These are phyloP conservation scores for Poeciliopsis turneri DNA, from an alignment of 2,797 vertebrate species.

Conservation along the genomic window DNA sequence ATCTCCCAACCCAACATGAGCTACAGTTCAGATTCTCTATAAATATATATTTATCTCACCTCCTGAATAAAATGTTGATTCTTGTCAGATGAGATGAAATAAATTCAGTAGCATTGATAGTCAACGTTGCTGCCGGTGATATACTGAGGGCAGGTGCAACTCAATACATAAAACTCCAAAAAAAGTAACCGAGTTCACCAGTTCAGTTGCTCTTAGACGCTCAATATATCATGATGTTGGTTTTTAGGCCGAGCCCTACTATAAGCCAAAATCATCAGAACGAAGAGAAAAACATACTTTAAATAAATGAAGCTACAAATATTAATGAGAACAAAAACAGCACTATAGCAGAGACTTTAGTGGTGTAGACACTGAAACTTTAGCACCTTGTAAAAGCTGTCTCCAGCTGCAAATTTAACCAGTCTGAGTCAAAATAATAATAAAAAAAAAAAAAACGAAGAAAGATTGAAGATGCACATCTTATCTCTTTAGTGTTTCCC, in stretches of 20 bases:
- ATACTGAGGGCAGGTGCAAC: not conserved
- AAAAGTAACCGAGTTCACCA: too few species aligned
- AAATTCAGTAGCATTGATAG: not conserved
- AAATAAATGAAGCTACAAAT: too few species aligned
- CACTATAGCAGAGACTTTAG: not conserved
- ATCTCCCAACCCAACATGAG: not conserved
- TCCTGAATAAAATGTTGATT: not conserved
- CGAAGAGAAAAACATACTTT: too few species aligned
- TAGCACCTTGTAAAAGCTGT: not conserved
- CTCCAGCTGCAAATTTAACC: slow-evolving; percentile 4
- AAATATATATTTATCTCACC: not conserved
- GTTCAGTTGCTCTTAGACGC: too few species aligned
- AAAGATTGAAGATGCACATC: not conserved
- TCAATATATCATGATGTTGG: too few species aligned
- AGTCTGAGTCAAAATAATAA: not conserved
- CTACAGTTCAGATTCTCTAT: not conserved
- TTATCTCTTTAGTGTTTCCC: slow-evolving; percentile 13
- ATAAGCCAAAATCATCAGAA: too few species aligned
- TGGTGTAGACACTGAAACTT: not conserved
- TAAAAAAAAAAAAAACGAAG: not conserved
- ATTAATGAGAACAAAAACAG: too few species aligned
- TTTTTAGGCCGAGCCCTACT: too few species aligned
- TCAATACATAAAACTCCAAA: not conserved
- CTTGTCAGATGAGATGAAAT: not conserved
- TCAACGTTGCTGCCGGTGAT: not conserved